Base-by-base conservation (phyloP, 1,140 invertebrate species). In the Atta cephalotes region DNA sequence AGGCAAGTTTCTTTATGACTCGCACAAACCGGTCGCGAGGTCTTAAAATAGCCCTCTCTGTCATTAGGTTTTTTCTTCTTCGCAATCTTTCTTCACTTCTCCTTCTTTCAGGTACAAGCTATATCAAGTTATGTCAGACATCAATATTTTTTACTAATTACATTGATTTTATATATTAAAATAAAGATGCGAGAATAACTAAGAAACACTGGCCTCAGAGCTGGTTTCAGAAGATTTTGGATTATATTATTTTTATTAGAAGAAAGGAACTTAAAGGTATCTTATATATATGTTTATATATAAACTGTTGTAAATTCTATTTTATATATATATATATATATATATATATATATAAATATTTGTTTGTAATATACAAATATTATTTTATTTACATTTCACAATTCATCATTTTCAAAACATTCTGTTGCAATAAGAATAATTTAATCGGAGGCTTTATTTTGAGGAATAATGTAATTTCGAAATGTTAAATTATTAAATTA, bases 21-120 rank as follows among this genome's bases (percentile, higher is more conserved):
- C 49, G 70, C 14, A 49, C 25, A 84, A 84, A 84, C 80, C 80
- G 80, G 80, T 84, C 80, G 70, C 39, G 18, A 31, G 39, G n/a
- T 84, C 80, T 84, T 84, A 84, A 84, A 84, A 84, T 84, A 84
- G 56, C 56, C 18, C 58, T 76, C 25, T 60, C 70, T 76, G 70
- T 84, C 58, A 62, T 84, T 84, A 74, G 49, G 14, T 84, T 28
- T 84, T 62, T 84, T 84, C 49, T 49, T 56, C 21, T 84, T 62
- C 39, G 25, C n/a, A n/a, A 12, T n/a, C 49, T 7, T 18, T 70
- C 28, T 6, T 0, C 16, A 2, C 6, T 31, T 60, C 35, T 74
- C 45, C 5, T 53, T 56, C 18, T 74, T 18, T 62, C 39, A 21
- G 51, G 5, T 45, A 51, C 21, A 16, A 70, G 12, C 7, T 71